Percentiles rank a stretch among this genome's conserved stretches.
phyloP scores from a whole-genome alignment of 2,888 invertebrate genomes.

The Ophraella communa region DNA sequence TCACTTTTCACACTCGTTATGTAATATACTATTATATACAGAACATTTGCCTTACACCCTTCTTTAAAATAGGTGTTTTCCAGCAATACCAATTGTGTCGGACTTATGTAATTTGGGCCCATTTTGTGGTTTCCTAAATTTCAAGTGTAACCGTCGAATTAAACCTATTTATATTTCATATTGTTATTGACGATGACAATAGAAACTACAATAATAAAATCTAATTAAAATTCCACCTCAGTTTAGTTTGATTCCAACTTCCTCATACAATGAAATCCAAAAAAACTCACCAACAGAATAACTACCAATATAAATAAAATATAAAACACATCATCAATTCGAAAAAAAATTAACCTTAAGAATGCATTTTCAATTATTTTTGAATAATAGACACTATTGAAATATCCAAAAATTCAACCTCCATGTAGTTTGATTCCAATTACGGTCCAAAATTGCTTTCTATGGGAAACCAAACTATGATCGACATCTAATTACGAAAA shows the following conservation, averaged over 20 bases:
- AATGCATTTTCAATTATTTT: slow-evolving; percentile 31
- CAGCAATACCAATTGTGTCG: too few species aligned
- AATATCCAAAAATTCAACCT: slow-evolving; percentile 21
- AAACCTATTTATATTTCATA: background rate
- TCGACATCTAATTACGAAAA: slow-evolving; percentile 41
- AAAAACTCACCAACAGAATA: background rate
- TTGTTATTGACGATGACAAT: background rate
- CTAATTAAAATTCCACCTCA: background rate
- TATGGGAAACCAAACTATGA: slow-evolving; percentile 33
- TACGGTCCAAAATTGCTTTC: slow-evolving; percentile 32
- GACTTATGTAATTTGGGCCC: too few species aligned
- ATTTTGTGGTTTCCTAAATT: too few species aligned
- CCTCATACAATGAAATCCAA: background rate
- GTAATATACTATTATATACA: too few species aligned
- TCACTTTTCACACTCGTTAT: too few species aligned
- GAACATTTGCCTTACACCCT: too few species aligned
- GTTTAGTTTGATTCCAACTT: background rate
- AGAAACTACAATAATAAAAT: background rate
- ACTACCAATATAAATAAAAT: background rate
- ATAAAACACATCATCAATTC: slow-evolving; percentile 1
- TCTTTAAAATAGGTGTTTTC: too few species aligned
- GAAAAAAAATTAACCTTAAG: slow-evolving; percentile 20
- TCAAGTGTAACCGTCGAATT: background rate
- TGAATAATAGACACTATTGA: slow-evolving; percentile 21
- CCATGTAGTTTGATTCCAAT: slow-evolving; percentile 30